Percentiles rank a stretch among this genome's conserved stretches.
These are phyloP conservation scores for Marronus borbonicus DNA, from an alignment of 2,888 invertebrate species.

Conservation along the genomic window DNA sequence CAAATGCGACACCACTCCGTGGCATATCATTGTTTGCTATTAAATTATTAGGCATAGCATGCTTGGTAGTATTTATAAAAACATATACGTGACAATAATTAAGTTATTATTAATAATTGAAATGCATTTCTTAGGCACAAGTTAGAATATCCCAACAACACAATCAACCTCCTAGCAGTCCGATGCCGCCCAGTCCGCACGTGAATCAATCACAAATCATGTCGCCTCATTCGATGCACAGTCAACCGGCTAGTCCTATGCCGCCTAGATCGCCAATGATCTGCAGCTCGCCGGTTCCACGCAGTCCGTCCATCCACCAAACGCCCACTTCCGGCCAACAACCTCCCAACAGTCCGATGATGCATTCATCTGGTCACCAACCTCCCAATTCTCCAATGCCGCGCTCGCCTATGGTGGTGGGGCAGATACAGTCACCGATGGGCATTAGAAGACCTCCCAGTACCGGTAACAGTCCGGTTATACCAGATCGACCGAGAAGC, in stretches of 20 bases:
- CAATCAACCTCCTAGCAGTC: slow-evolving; percentile 72
- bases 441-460: slow-evolving; percentile 73
- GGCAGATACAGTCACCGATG: slow-evolving; percentile 71
- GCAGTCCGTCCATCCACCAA: slow-evolving; percentile 74
- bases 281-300: slow-evolving; percentile 75
- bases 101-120: too few relatives aligned
- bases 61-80: too few relatives aligned
- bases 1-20: too few relatives aligned
- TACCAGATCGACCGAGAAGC: slow-evolving; percentile 75
- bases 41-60: too few relatives aligned
- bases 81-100: too few relatives aligned
- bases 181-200: slow-evolving; percentile 73
- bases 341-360: slow-evolving; percentile 72
- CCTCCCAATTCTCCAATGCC: slow-evolving; percentile 70
- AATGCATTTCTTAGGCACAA: slow-evolving; percentile 26
- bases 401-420: slow-evolving; percentile 68
- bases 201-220: slow-evolving; percentile 66
- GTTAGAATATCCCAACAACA: slow-evolving; percentile 53
- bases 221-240: slow-evolving; percentile 69
- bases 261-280: slow-evolving; percentile 70
- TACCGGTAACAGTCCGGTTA: slow-evolving; percentile 72
- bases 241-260: slow-evolving; percentile 69
- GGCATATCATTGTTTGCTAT: too few relatives aligned
- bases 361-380: slow-evolving; percentile 69
- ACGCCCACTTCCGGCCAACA: slow-evolving; percentile 61